Base-by-base conservation (phyloP, 2,797 vertebrate genomes). In the Toxotes lorentzi region DNA sequence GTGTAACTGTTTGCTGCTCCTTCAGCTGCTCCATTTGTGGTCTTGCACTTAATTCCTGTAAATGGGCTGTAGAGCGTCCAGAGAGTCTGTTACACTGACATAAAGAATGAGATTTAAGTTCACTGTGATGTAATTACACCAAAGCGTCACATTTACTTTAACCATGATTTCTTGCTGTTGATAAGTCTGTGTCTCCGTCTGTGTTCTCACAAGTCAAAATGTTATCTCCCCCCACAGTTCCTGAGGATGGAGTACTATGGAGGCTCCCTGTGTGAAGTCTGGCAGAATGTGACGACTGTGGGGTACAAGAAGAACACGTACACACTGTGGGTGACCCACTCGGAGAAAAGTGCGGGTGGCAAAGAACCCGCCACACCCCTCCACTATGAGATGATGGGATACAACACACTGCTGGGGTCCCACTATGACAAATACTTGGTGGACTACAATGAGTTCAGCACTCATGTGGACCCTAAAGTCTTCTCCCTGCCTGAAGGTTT, bases 341-440 rank as follows among this genome's bases (percentile, higher is more conserved):
- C 93, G 32, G 93, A 95, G 78, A 85, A 67, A 0, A 86, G 82
- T 0, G 56, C 73, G 11, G 87, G 91, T 57, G 89, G 83, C 0
- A 89, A 79, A 0, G 73, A 68, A 3, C 86, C 88, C 0, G 73
- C 93, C 4, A 74, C 57, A 7, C 95, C 96, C 0, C 85, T 95
- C 65, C 96, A 96, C 76, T 96, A 96, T 0, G 95, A 96, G 91
- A 96, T 95, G 96, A 91, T 86, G 68, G 96, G 95, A 4, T 97
- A 94, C 89, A 96, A 97, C 93, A 94, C 92, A 0, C 91, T 96
- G 69, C 89, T 96, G 81, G 95, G 95, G 0, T 97, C 96, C 61
- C 96, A 95, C 89, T 97, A 96, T 0, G 95, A 97, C 92, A 96
- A 97, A 81, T 96, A 96, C 5, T 85, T 97, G 73, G 94, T 96